These are phyloP conservation scores for Nothoprocta pentlandii DNA, from an alignment of 2,113 vertebrate species.

Conservation along the genomic window DNA sequence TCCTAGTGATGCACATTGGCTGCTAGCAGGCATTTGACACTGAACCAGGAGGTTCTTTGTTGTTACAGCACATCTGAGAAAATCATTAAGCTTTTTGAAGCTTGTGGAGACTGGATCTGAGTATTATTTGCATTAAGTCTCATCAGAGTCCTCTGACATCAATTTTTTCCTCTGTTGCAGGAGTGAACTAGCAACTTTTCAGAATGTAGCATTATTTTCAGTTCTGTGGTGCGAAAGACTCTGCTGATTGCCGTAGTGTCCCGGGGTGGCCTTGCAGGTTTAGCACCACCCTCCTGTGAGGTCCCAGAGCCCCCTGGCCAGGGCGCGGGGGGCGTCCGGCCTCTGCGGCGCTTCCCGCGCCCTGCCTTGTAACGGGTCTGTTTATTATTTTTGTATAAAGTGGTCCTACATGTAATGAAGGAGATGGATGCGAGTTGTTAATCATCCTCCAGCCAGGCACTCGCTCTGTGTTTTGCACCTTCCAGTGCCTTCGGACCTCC, in stretches of 20 bases:
- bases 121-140: slow-evolving; percentile 34
- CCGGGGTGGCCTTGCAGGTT: not conserved
- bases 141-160: slow-evolving; percentile 2
- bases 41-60: slow-evolving; percentile 67
- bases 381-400: not conserved
- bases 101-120: not conserved
- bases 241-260: not conserved
- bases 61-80: slow-evolving; percentile 66
- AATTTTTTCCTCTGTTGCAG: slow-evolving; percentile 16
- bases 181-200: not conserved
- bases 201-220: not conserved
- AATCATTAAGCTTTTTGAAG: slow-evolving; percentile 57
- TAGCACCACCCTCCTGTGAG: not conserved
- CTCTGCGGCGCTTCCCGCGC: not conserved
- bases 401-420: not conserved
- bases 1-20: slow-evolving; percentile 44
- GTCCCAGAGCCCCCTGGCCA: not conserved
- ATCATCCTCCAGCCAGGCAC: not conserved
- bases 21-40: slow-evolving; percentile 57
- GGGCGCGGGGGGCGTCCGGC: not conserved
- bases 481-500: not conserved
- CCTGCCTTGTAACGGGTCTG: not conserved
- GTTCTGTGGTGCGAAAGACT: not conserved
- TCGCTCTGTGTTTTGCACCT: not conserved
- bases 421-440: not conserved